These are phyloP conservation scores for Lemur catta DNA, from an alignment of 2,797 vertebrate species.

Conservation along the genomic window DNA sequence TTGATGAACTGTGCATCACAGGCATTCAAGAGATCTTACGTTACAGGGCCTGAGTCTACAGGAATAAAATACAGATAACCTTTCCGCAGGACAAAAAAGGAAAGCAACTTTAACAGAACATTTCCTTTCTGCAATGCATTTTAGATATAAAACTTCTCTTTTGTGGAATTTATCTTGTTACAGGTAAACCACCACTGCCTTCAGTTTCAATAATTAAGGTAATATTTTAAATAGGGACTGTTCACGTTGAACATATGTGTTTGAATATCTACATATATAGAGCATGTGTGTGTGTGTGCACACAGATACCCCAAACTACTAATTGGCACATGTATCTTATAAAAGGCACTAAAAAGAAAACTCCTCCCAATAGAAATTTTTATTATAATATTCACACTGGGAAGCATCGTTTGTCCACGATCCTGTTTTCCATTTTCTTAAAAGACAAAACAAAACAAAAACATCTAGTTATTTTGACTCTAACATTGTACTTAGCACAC, in stretches of 20 bases:
- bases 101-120: not conserved
- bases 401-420: not conserved
- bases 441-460: not conserved
- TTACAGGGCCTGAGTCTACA: not conserved
- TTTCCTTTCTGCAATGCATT: not conserved
- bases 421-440: not conserved
- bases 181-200: not conserved
- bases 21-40: not conserved
- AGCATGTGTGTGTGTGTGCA: not conserved
- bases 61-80: slow-evolving; percentile 19
- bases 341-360: not conserved
- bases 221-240: not conserved
- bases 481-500: not conserved
- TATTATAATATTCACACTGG: not conserved
- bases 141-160: slow-evolving; percentile 1
- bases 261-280: not conserved
- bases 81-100: not conserved
- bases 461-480: not conserved
- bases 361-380: not conserved
- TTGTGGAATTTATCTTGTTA: not conserved
- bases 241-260: not conserved
- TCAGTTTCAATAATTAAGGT: not conserved
- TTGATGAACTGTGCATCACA: not conserved
- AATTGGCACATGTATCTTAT: not conserved
- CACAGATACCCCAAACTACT: not conserved